phyloP scores from a whole-genome alignment of 2,888 invertebrate genomes.

The Protophormia terraenovae region DNA sequence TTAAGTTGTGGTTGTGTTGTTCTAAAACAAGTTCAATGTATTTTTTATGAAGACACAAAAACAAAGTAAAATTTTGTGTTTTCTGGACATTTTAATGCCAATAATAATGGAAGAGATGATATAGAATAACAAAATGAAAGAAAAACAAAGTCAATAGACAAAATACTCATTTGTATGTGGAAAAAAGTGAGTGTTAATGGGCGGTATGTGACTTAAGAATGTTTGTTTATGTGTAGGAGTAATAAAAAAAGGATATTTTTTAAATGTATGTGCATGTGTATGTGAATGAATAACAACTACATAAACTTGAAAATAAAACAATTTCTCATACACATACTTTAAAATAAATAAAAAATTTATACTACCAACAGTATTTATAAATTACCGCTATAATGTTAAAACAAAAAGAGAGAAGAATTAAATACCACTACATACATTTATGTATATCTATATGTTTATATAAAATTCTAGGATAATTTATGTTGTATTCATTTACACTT shows the following conservation, averaged over 20 bases:
- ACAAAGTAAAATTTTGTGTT: background rate
- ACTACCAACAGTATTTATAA: slow-evolving; percentile 11
- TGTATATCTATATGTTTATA: background rate
- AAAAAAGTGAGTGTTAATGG: slow-evolving; percentile 69
- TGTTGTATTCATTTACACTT: slow-evolving; percentile 59
- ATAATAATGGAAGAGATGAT: slow-evolving; percentile 31
- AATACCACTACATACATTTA: background rate
- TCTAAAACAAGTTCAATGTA: slow-evolving; percentile 60
- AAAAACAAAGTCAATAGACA: slow-evolving; percentile 14
- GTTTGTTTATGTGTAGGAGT: slow-evolving; percentile 12
- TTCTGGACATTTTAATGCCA: slow-evolving; percentile 33
- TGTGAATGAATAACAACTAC: background rate
- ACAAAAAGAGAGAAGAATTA: background rate
- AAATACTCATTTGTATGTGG: no score
- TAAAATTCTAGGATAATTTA: slow-evolving; percentile 41
- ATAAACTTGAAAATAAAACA: slow-evolving; percentile 13
- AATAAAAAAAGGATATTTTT: slow-evolving; percentile 25
- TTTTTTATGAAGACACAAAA: slow-evolving; percentile 71
- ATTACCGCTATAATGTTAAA: background rate
- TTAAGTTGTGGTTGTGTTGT: background rate
- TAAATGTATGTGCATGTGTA: background rate
- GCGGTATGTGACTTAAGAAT: slow-evolving; percentile 68
- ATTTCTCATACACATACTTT: background rate
- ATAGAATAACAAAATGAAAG: background rate
- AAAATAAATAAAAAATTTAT: no score